These are phyloP conservation scores for Takifugu rubripes DNA, from an alignment of 2,797 vertebrate species.

Conservation along the genomic window DNA sequence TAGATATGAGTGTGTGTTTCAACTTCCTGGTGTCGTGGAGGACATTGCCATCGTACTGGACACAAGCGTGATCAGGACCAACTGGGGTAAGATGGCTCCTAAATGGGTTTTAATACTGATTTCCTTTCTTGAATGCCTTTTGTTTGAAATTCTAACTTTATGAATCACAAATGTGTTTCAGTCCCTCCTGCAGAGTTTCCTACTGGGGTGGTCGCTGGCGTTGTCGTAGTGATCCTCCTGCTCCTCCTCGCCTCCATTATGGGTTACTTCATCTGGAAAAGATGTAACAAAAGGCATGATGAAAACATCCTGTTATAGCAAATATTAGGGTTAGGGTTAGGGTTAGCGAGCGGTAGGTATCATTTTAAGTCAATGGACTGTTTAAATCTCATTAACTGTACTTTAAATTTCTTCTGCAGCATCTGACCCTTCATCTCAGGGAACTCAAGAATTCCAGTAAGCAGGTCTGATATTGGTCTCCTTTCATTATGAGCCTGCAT, in stretches of 20 bases:
- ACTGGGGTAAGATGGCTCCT: background rate
- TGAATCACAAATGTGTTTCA: background rate
- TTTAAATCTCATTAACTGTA: background rate
- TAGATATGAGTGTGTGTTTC: slow-evolving; percentile 7
- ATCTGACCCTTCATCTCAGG: background rate
- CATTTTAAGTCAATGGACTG: background rate
- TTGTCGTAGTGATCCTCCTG: background rate
- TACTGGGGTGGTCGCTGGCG: background rate
- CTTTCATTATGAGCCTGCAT: no score
- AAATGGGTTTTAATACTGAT: background rate
- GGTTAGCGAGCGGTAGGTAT: background rate
- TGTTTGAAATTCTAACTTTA: background rate
- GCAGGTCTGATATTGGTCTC: no score
- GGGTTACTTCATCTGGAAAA: background rate
- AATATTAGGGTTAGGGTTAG: no score
- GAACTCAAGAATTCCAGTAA: background rate
- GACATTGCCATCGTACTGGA: slow-evolving; percentile 1
- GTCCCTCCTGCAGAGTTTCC: background rate
- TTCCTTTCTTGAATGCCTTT: background rate
- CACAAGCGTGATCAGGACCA: background rate
- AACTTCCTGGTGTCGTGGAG: background rate
- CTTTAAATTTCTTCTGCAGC: background rate
- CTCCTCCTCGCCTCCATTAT: background rate
- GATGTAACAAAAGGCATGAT: background rate
- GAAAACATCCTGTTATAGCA: background rate